Evolutionary conservation across 2,888 invertebrate genomes (phyloP), one percentile per base, ranked within the genome.

Genomic region (Biston betularia): DNA sequence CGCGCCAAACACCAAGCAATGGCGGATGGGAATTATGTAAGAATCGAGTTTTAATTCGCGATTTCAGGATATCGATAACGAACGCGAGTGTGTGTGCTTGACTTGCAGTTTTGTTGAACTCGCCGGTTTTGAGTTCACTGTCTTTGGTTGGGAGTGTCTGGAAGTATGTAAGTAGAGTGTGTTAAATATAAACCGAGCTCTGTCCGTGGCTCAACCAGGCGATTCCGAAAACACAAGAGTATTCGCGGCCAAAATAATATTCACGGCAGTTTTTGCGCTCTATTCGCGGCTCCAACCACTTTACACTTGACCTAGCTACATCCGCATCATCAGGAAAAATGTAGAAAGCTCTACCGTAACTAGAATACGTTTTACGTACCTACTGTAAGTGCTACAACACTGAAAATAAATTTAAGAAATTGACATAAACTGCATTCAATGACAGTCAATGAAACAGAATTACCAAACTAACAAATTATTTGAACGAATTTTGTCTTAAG

Each of bases 1-100:
- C 86, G 81, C 86, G 89, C 78, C 75, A 78, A 79, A 75, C 78
- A 79, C 74, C 79, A 77, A 76, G 80, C 79, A 85, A 90, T 90
- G 90, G 90, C 90, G 85, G 89, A 80, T 83, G 81, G 80, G 80
- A 89, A 89, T 92, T 92, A 92, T 92, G 90, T 92, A 92, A 92
- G 90, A 89, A 81, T 83, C 84, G 82, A 80, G 80, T 84, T 72
- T 63, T 57, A 70, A 68, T 74, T 83, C 61, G 82, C 79, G 85
- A 79, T 84, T 85, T 86, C 85, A 78, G 80, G 83, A 81, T 83
- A 45, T 15, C 38, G 63, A 64, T 70, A 65, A 68, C 48, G 40
- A 33, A 42, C 66, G 66, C 61, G 62, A 71, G 73, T 73, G 72
- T 53, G 58, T 69, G 73, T 70, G 69, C 63, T 71, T 74, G 72